phyloP scores from a whole-genome alignment of 2,797 vertebrate genomes.

The Meda fulgida region DNA sequence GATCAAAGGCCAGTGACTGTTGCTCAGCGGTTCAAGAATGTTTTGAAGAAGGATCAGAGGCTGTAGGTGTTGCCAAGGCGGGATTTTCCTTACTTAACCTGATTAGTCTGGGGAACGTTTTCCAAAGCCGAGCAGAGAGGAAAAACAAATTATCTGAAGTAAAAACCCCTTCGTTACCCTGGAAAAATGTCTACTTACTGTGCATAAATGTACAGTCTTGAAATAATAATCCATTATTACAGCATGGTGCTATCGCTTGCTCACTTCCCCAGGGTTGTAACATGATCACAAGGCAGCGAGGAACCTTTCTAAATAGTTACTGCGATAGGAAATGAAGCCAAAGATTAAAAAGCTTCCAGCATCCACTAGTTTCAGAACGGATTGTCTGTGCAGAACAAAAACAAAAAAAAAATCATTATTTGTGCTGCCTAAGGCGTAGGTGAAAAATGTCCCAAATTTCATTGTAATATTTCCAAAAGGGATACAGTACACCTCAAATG shows the following conservation, averaged over 20 bases:
- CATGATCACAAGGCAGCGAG: slow-evolving; percentile 19
- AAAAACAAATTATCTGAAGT: slow-evolving; percentile 29
- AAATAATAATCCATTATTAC: slow-evolving; percentile 37
- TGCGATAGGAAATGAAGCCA: slow-evolving; percentile 63
- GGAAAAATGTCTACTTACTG: slow-evolving; percentile 23
- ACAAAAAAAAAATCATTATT: slow-evolving; percentile 71
- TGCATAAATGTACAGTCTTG: slow-evolving; percentile 15
- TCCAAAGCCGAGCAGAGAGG: slow-evolving; percentile 5
- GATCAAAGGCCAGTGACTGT: slow-evolving; percentile 66
- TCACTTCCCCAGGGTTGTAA: slow-evolving; percentile 20
- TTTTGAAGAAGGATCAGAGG: slow-evolving; percentile 54
- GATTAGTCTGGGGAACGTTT: slow-evolving; percentile 52
- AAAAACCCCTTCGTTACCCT: slow-evolving; percentile 17
- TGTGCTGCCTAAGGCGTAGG: slow-evolving; percentile 58
- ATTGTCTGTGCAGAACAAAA: slow-evolving; percentile 66
- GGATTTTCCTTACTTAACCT: slow-evolving; percentile 58
- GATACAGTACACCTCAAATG: slow-evolving; percentile 57
- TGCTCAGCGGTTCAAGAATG: slow-evolving; percentile 60
- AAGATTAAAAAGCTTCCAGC: slow-evolving; percentile 64
- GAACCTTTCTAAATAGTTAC: slow-evolving; percentile 43
- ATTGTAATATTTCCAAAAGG: slow-evolving; percentile 58
- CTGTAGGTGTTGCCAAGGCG: slow-evolving; percentile 57
- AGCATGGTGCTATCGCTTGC: neutral
- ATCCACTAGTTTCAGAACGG: slow-evolving; percentile 58
- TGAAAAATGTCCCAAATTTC: slow-evolving; percentile 65